Conservation (phyloP, 2,888 invertebrate species). For the Mythimna vitellina region DNA sequence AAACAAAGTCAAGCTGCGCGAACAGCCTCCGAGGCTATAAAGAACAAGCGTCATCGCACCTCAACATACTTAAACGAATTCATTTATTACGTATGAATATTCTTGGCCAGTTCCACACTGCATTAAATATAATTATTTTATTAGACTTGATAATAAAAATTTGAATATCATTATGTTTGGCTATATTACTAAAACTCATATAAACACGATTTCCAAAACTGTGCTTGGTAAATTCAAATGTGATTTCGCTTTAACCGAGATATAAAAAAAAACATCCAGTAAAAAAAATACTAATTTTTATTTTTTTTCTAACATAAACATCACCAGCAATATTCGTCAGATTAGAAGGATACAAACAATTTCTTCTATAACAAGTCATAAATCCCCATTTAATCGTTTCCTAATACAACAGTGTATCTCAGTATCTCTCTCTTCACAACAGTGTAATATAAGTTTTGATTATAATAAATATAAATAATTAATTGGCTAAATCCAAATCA, state of each 20-base stretch:
- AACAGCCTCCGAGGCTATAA: slow-evolving; percentile 80
- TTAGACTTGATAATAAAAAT: slow-evolving; percentile 46
- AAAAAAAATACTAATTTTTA: background rate
- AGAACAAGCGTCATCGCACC: slow-evolving; percentile 80
- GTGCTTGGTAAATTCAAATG: background rate
- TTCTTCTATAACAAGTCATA: background rate
- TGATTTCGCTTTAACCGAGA: too few relatives aligned
- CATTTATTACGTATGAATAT: slow-evolving; percentile 69
- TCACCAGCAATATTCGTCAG: background rate
- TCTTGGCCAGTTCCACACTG: slow-evolving; percentile 58
- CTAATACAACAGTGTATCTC: background rate
- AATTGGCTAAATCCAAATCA: slow-evolving; percentile 26
- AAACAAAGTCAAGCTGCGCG: slow-evolving; percentile 88
- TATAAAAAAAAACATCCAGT: background rate
- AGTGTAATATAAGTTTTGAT: slow-evolving; percentile 17
- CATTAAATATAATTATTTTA: slow-evolving; percentile 59
- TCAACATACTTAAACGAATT: slow-evolving; percentile 62
- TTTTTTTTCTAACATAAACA: background rate
- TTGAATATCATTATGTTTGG: slow-evolving; percentile 51
- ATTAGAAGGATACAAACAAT: background rate
- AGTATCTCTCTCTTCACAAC: too few relatives aligned
- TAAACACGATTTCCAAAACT: slow-evolving; percentile 26
- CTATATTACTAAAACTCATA: slow-evolving; percentile 34
- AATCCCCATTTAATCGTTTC: background rate
- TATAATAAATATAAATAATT: slow-evolving; percentile 17